These are phyloP conservation scores for Vollenhovia emeryi DNA, from an alignment of 1,140 invertebrate species.

Conservation along the genomic window DNA sequence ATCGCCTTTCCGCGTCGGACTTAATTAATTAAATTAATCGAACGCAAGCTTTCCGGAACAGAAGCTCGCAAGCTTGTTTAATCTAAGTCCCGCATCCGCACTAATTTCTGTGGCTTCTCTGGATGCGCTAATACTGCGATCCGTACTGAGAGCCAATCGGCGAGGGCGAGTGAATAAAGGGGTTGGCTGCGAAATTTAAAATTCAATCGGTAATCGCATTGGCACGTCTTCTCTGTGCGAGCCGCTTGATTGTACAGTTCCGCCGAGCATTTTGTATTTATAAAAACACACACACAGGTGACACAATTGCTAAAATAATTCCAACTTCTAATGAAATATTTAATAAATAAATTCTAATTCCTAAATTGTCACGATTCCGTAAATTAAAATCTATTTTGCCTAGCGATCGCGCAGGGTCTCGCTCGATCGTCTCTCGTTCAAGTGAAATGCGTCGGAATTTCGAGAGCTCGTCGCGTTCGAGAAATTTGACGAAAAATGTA, in stretches of 20 bases:
- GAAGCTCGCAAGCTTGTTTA: conserved; percentile 18
- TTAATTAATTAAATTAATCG: conserved; percentile 46
- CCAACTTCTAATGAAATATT: neutral
- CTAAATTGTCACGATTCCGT: neutral
- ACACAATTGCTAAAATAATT: neutral
- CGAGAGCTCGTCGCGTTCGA: neutral
- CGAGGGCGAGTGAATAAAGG: neutral
- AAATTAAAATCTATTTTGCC: neutral
- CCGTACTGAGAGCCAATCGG: neutral
- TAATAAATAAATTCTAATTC: too few relatives aligned
- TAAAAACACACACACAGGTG: neutral
- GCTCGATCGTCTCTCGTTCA: neutral
- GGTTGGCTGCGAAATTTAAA: neutral
- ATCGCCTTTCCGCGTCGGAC: conserved; percentile 33
- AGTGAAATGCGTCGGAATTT: neutral
- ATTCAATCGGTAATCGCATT: neutral
- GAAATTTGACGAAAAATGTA: neutral
- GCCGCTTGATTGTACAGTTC: neutral
- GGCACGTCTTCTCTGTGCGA: too few relatives aligned
- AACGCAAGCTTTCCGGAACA: neutral
- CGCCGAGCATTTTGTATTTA: too few relatives aligned
- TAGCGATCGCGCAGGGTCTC: neutral
- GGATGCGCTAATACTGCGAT: neutral
- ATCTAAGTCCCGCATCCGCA: neutral
- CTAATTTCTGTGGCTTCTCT: conserved; percentile 6